Evolutionary conservation across 2,113 vertebrate species (phyloP), one percentile per base, ranked within the genome.

Genomic region (Cololabis saira): DNA sequence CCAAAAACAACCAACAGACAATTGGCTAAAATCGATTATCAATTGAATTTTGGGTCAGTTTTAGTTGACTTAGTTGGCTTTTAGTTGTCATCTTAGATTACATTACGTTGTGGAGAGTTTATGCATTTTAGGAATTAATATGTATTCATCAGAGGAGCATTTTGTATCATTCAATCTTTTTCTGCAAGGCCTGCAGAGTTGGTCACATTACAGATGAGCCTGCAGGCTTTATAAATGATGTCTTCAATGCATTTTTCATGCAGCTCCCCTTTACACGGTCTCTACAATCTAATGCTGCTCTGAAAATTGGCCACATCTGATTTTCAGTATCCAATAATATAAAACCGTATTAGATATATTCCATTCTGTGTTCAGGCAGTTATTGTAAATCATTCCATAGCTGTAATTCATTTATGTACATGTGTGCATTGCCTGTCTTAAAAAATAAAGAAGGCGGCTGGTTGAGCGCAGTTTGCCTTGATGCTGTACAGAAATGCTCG

Each of bases 381-480:
- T 42, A 2, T 17, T 8, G 14, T 4, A 18, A 40, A 18, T 37
- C 33, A 37, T 11, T 7, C 33, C 45, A 22, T 57, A 52, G 59
- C 33, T 49, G 27, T 52, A 4, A 56, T 78, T 16, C 48, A 22
- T 27, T 5, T 37, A 41, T 56, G 51, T 42, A 11, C 4, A 13
- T 61, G 11, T 44, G 3, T 40, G 40, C 17, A 14, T 15, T 37
- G 33, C 55, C 67, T 72, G 59, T 33, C 42, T 42, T 33, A 51
- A 69, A 37, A 64, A 24, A 78, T 59, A 61, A 81, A 71, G 78
- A 59, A 61, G 78, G 67, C 17, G 43, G 42, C 61, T 48, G 50
- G 45, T 49, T 77, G 47, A 47, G 52, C 24, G 52, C 16, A 24
- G 40, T 30, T n/a, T 9, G 40, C 71, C 70, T 54, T 60, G 42